Conservation (phyloP, 2,113 vertebrate species). For the Phylloscopus trochilus region DNA sequence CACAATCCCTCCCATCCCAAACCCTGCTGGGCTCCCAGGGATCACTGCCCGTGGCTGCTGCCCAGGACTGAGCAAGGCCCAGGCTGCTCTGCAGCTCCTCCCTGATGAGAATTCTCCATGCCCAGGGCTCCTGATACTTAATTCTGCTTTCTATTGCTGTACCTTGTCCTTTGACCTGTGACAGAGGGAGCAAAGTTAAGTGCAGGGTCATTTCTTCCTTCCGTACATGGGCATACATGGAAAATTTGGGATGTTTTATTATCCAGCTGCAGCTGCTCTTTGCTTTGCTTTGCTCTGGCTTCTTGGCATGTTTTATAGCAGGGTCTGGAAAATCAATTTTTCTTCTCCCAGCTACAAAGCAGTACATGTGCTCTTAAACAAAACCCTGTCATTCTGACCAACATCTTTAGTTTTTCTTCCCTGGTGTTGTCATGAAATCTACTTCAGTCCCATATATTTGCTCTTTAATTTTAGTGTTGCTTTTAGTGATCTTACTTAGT, state of each 20-base stretch:
- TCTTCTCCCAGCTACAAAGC: constrained; percentile 25
- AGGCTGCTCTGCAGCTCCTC: neutral
- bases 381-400: neutral
- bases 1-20: fast-evolving
- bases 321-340: constrained; percentile 57
- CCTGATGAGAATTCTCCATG: neutral
- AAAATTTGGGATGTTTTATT: neutral
- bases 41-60: neutral
- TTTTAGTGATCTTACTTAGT: neutral
- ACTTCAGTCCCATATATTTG: neutral
- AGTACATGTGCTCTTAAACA: constrained; percentile 26
- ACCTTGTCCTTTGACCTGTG: neutral
- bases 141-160: neutral
- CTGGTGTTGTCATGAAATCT: neutral
- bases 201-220: neutral
- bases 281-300: constrained; percentile 5
- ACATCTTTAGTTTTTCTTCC: neutral
- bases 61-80: neutral
- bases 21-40: neutral
- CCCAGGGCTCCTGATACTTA: neutral
- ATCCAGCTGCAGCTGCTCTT: neutral
- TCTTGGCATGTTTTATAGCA: constrained; percentile 30
- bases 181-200: neutral
- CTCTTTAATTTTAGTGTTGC: constrained; percentile 3
- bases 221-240: neutral